Evolutionary conservation across 2,888 invertebrate species (phyloP).

Genomic region (Hololepta plana): DNA sequence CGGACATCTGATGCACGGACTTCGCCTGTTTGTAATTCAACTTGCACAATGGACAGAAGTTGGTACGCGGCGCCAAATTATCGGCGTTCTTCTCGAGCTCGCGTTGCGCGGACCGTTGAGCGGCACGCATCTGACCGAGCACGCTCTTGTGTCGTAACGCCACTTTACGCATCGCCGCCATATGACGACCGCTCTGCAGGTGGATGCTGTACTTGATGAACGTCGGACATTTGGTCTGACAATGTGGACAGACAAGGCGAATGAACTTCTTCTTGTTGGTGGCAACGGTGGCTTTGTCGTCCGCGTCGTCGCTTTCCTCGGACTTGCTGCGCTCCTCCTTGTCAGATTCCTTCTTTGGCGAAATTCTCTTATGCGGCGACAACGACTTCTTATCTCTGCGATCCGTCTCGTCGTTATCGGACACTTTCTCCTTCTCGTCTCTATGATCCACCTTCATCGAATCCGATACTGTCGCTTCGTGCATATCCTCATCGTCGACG

Average conservation of each 20-base stretch:
- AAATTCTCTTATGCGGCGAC: slow-evolving; percentile 14
- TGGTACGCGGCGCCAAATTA: slow-evolving; percentile 32
- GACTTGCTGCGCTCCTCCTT: slow-evolving; percentile 31
- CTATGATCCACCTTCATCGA: slow-evolving; percentile 15
- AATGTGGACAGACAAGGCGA: slow-evolving; percentile 60
- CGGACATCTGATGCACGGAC: slow-evolving; percentile 59
- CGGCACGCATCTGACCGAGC: slow-evolving; percentile 56
- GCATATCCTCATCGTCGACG: slow-evolving; percentile 25
- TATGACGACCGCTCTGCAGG: slow-evolving; percentile 50
- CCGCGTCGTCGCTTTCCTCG: slow-evolving; percentile 25
- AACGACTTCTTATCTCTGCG: slow-evolving; percentile 16
- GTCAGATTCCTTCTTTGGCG: slow-evolving; percentile 21
- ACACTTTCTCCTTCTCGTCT: slow-evolving; percentile 14
- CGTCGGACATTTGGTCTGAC: slow-evolving; percentile 52
- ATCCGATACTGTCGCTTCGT: slow-evolving; percentile 22
- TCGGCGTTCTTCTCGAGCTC: slow-evolving; percentile 53
- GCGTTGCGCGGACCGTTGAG: slow-evolving; percentile 63
- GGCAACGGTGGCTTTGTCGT: slow-evolving; percentile 14
- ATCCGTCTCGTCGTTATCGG: slow-evolving; percentile 15
- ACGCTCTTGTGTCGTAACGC: slow-evolving; percentile 58
- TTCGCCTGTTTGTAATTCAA: slow-evolving; percentile 32
- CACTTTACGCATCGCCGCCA: slow-evolving; percentile 53
- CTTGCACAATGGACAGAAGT: slow-evolving; percentile 27
- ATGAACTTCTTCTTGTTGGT: slow-evolving; percentile 34
- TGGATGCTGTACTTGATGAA: slow-evolving; percentile 61